A percentile compares a stretch with the other conserved stretches of the same genome.
Evolutionary conservation across 1,140 invertebrate species (phyloP).

Genomic region (Drosophila triauraria): DNA sequence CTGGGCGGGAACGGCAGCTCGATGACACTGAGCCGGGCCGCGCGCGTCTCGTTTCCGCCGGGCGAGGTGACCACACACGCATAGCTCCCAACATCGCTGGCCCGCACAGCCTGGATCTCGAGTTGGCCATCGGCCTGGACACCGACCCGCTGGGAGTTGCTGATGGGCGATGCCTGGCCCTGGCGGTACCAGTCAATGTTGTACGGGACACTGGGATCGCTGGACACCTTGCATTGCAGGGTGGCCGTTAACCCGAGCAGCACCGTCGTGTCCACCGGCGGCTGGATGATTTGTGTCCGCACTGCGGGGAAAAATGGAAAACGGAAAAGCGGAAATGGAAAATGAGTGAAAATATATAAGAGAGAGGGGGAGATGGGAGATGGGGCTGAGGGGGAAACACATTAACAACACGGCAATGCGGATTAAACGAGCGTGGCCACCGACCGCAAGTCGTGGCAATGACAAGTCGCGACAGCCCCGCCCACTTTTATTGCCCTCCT

Average conservation of each 20-base stretch:
- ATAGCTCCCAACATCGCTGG: slow-evolving; percentile 93
- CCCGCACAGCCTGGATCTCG: slow-evolving; percentile 92
- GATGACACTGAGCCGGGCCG: slow-evolving; percentile 94
- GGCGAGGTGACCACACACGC: slow-evolving; percentile 92
- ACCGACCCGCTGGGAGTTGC: slow-evolving; percentile 88
- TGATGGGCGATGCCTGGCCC: slow-evolving; percentile 87
- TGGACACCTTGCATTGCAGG: slow-evolving; percentile 96
- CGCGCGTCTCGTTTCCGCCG: slow-evolving; percentile 96
- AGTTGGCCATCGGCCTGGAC: slow-evolving; percentile 91
- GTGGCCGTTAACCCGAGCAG: slow-evolving; percentile 95
- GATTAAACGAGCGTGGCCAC: slow-evolving; percentile 56
- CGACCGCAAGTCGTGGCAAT: slow-evolving; percentile 48
- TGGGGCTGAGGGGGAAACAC: slow-evolving; percentile 7
- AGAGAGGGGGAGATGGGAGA: neutral
- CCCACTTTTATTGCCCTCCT: slow-evolving; percentile 35
- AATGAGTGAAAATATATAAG: slow-evolving; percentile 1
- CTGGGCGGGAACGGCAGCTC: slow-evolving; percentile 97
- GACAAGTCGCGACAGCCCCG: slow-evolving; percentile 39
- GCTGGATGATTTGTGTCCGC: slow-evolving; percentile 95
- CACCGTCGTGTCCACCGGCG: slow-evolving; percentile 95
- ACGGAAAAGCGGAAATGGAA: neutral
- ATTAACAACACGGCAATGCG: slow-evolving; percentile 64
- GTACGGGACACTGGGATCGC: slow-evolving; percentile 95
- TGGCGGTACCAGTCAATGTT: slow-evolving; percentile 96
- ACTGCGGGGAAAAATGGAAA: slow-evolving; percentile 86